Conservation (phyloP, 2,113 vertebrate genomes). For the Cariama cristata region DNA sequence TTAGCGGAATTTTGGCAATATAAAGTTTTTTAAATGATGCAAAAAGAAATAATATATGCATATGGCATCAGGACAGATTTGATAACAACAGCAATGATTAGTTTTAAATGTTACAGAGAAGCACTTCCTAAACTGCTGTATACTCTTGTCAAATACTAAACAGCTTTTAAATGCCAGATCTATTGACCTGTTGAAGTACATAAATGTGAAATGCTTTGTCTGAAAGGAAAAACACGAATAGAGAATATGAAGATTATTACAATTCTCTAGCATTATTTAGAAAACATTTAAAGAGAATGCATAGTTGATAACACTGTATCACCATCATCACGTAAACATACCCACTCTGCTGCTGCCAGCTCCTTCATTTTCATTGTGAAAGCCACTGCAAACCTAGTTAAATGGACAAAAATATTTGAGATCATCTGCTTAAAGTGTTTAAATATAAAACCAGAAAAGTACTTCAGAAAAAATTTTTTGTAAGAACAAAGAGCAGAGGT, state of each 20-base stretch:
- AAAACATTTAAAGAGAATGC: not conserved
- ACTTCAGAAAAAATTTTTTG: not conserved
- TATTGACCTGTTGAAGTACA: not conserved
- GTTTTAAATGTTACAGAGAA: not conserved
- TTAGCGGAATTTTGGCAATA: not conserved
- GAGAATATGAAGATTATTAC: not conserved
- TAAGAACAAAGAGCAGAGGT: not conserved
- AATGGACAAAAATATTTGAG: not conserved
- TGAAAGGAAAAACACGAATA: not conserved
- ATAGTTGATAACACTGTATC: not conserved
- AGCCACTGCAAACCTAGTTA: slow-evolving; percentile 89
- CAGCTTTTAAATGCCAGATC: not conserved
- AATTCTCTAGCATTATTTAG: not conserved
- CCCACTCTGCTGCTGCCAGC: slow-evolving; percentile 82
- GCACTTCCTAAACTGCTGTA: not conserved
- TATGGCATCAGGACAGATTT: not conserved
- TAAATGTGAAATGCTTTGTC: not conserved
- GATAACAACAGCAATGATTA: not conserved
- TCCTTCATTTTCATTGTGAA: slow-evolving; percentile 89
- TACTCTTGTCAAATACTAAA: not conserved
- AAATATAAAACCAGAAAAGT: not conserved
- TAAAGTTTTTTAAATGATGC: not conserved
- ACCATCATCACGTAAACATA: slow-evolving; percentile 67
- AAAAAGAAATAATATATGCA: not conserved
- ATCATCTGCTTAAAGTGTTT: slow-evolving; percentile 19